These are phyloP conservation scores for Toxonevra muliebris DNA, from an alignment of 2,888 invertebrate species.

Conservation along the genomic window DNA sequence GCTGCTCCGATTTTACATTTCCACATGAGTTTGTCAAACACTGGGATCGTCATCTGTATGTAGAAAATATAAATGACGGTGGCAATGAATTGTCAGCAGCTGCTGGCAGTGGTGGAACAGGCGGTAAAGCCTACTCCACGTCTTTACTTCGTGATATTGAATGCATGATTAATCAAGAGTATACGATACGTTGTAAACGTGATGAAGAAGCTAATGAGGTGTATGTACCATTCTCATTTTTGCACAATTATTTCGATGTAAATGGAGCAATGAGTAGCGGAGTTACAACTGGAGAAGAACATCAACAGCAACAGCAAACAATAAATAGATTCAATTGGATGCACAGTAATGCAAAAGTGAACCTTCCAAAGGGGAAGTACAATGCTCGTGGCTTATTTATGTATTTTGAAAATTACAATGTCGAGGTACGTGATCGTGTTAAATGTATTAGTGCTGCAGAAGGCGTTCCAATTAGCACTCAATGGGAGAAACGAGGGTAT, in stretches of 20 bases:
- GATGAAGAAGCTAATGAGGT: slow-evolving; percentile 80
- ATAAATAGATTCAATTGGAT: slow-evolving; percentile 92
- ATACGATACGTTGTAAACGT: slow-evolving; percentile 79
- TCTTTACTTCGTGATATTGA: slow-evolving; percentile 72
- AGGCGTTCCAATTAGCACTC: slow-evolving; percentile 95
- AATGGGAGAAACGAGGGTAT: slow-evolving; percentile 96
- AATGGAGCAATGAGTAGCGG: slow-evolving; percentile 77
- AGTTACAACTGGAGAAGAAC: slow-evolving; percentile 37
- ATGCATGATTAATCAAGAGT: slow-evolving; percentile 89
- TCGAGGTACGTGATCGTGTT: slow-evolving; percentile 94
- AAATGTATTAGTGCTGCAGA: slow-evolving; percentile 94
- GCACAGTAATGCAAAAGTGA: slow-evolving; percentile 92
- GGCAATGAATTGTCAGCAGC: slow-evolving; percentile 22
- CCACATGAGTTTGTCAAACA: slow-evolving; percentile 56
- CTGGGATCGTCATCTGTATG: slow-evolving; percentile 53
- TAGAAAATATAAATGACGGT: slow-evolving; percentile 39
- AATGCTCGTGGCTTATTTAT: slow-evolving; percentile 91
- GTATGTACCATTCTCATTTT: slow-evolving; percentile 90
- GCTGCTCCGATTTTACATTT: slow-evolving; percentile 72
- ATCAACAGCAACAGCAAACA: slow-evolving; percentile 35
- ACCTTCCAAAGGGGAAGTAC: slow-evolving; percentile 88
- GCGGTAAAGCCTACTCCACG: slow-evolving; percentile 12
- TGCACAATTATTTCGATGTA: slow-evolving; percentile 94
- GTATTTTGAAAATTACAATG: slow-evolving; percentile 98
- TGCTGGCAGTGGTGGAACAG: slow-evolving; percentile 19